A percentile compares a stretch with the other conserved stretches of the same genome.
Conservation (phyloP, 2,797 vertebrate species). For the Botia almorhae region DNA sequence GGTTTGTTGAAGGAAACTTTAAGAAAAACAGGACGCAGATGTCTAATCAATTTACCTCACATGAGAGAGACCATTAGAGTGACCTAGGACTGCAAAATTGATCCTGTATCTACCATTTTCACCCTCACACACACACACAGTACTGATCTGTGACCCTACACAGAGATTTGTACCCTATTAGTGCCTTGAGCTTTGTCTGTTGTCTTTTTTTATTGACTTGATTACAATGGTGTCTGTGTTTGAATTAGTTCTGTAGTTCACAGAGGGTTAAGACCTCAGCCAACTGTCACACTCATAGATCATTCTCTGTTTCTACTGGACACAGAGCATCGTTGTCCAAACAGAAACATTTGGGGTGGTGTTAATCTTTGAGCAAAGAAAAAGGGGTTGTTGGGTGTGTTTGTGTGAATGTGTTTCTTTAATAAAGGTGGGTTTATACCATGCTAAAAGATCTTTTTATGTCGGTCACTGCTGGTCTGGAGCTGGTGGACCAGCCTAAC, state of each 20-base stretch:
- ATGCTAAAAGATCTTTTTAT: background rate
- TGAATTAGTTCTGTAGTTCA: conserved; percentile 41
- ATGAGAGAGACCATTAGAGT: conserved; percentile 25
- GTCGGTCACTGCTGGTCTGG: background rate
- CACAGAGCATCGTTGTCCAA: conserved; percentile 22
- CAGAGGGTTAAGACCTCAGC: conserved; percentile 5
- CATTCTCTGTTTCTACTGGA: conserved; percentile 22
- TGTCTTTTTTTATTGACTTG: conserved; percentile 40
- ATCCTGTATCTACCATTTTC: conserved; percentile 30
- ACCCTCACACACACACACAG: conserved; percentile 39
- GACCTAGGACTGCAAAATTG: conserved; percentile 21
- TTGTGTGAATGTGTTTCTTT: conserved; percentile 12
- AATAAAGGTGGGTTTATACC: background rate
- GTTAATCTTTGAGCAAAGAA: background rate
- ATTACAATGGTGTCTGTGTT: conserved; percentile 42
- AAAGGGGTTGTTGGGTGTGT: background rate
- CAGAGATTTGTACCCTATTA: conserved; percentile 8
- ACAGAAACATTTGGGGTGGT: background rate
- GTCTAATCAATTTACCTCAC: conserved; percentile 41
- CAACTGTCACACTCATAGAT: conserved; percentile 35
- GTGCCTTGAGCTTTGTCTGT: background rate
- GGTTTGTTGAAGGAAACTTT: background rate
- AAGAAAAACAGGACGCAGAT: conserved; percentile 27
- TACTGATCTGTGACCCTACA: background rate
- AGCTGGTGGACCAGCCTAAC: background rate